Base-by-base conservation (phyloP, 1,140 invertebrate species). In the Pemphigus obesinymphae region DNA sequence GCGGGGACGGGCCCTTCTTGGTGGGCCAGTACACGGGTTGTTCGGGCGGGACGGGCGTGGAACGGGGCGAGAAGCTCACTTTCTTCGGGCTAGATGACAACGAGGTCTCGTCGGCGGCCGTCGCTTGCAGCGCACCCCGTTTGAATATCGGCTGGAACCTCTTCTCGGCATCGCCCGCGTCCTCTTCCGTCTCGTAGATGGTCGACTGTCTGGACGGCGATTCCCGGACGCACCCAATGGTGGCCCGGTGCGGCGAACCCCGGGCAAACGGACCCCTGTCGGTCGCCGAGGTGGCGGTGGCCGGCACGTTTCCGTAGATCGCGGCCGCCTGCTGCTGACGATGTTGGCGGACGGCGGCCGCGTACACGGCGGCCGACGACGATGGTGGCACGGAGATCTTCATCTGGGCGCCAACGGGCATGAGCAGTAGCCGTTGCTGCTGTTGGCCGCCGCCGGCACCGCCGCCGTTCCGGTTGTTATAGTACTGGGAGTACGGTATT, bases 21-120 rank as follows among this genome's bases (percentile, higher is more conserved):
- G 84, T 85, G 13, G 84, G 84, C 84, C 84, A 85, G 50, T 83
- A 83, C 4, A 76, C 75, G 34, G 61, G 58, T 3, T 40, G 78
- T 31, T 61, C 43, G 13, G 68, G 26, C n/a, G 15, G 48, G 1
- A 0, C 31, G 17, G 37, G 7, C 0, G 5, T 4, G 31, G 20
- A 23, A 7, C 13, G 70, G 15, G 76, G 55, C 23, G 76, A 80
- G 17, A 80, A 80, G 17, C 76, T 80, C 55, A 80, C 76, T 10
- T 40, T 40, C 26, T 80, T 80, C 17, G 76, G 76, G 17, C 55
- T 80, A 40, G 17, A 34, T 20, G 37, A 26, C 8, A 37, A 26
- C 40, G 17, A 26, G 37, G 15, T 1, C 5, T 20, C 55, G 8
- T 7, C 17, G 8, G 34, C 2, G 0, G 53, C 20, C 0, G n/a